Evolutionary conservation across 2,113 vertebrate species (phyloP), one percentile per base, ranked within the genome.

Genomic region (Acrocephalus arundinaceus): DNA sequence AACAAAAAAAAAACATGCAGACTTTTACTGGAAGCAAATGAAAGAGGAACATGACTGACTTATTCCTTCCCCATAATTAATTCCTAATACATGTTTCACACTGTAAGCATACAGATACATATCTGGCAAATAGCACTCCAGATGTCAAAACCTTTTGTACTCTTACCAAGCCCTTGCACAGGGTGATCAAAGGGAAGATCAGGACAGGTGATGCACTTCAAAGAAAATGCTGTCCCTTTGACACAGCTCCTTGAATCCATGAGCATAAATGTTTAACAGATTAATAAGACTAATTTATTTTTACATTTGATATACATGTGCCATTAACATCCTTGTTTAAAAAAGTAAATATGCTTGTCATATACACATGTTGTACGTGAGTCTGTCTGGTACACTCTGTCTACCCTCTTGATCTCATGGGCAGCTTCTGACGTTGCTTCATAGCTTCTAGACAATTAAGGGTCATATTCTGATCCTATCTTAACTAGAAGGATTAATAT

Each of bases 11-110:
- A 80, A 35, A 0, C 10, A 55, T 63, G 52, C 41, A 89, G 76
- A 73, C 49, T 59, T 73, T 90, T 95, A 86, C 92, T 95, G 92
- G 83, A 96, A 95, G 49, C 45, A 93, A 87, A 88, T 85, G 41
- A 93, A 95, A 87, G 82, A 80, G 45, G 45, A 39, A 72, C 61
- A 65, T 20, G 31, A 87, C 23, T 77, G 76, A 86, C 55, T 93
- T 83, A 93, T 41, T 66, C n/a, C 33, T 31, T 82, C n/a, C 46
- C 33, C 13, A 13, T 39, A 93, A 90, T 67, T 83, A 77, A 78
- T 41, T 89, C 83, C 52, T 61, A 92, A 67, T 78, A 39, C 7
- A 19, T 15, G 55, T 68, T 94, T 91, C 70, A 72, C 31, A 57
- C 31, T 57, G 28, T 27, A 71, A 90, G 45, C 43, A 68, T 37